Conservation (phyloP, 2,888 invertebrate species). For the Apeira syringaria region DNA sequence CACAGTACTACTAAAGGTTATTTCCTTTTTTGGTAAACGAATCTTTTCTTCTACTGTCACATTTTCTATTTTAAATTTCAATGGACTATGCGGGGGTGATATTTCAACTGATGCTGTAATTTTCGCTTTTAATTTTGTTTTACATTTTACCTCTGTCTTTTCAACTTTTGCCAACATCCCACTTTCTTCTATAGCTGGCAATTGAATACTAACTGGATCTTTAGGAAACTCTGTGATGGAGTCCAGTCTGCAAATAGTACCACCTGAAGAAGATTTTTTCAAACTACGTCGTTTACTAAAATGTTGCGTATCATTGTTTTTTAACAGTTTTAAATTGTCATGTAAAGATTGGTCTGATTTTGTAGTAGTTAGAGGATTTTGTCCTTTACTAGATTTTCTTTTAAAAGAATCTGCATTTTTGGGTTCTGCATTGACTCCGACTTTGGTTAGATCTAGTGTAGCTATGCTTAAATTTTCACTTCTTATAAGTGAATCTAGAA, state of each 20-base stretch:
- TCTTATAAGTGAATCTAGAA: slow-evolving; percentile 79
- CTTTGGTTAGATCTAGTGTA: slow-evolving; percentile 71
- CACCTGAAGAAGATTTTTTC: slow-evolving; percentile 72
- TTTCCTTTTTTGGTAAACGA: slow-evolving; percentile 58
- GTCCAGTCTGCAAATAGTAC: slow-evolving; percentile 68
- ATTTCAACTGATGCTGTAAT: slow-evolving; percentile 82
- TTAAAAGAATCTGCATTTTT: slow-evolving; percentile 36
- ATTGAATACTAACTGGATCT: slow-evolving; percentile 42
- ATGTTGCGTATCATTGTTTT: slow-evolving; percentile 36
- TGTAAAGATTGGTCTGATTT: slow-evolving; percentile 77
- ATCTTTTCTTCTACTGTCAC: slow-evolving; percentile 84
- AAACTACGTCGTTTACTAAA: slow-evolving; percentile 59
- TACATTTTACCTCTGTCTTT: slow-evolving; percentile 47
- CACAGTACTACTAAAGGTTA: slow-evolving; percentile 59
- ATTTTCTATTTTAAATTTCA: slow-evolving; percentile 83
- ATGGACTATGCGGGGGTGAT: slow-evolving; percentile 64
- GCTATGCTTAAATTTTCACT: slow-evolving; percentile 78
- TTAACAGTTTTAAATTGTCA: slow-evolving; percentile 52
- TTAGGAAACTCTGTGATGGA: slow-evolving; percentile 73
- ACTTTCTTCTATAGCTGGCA: slow-evolving; percentile 77
- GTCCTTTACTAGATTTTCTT: slow-evolving; percentile 38
- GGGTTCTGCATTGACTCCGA: slow-evolving; percentile 49
- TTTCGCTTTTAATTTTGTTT: slow-evolving; percentile 75
- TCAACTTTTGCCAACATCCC: slow-evolving; percentile 50
- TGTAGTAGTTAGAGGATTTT: slow-evolving; percentile 62